These are phyloP conservation scores for Scomberomorus guttatus DNA, from an alignment of 2,797 vertebrate genomes.

Conservation along the genomic window DNA sequence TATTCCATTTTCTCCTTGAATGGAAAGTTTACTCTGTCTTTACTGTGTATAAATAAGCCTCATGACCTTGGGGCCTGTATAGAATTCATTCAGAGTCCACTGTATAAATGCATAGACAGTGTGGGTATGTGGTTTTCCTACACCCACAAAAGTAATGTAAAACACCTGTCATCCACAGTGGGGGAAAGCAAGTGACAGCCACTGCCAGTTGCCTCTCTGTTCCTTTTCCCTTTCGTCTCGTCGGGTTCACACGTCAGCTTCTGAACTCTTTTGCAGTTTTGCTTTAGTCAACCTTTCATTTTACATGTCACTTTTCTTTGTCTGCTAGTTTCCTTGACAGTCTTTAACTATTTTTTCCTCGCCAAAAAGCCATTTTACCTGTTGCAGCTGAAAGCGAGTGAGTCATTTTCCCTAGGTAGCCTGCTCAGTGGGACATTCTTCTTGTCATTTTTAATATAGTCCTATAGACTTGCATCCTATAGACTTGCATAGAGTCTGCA, in stretches of 20 bases:
- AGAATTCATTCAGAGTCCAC: conserved; percentile 49
- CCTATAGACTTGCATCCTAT: conserved; percentile 43
- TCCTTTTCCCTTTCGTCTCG: conserved; percentile 58
- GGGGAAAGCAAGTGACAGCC: conserved; percentile 67
- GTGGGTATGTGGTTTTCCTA: conserved; percentile 37
- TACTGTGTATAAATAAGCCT: conserved; percentile 47
- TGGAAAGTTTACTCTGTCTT: conserved; percentile 64
- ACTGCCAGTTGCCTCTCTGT: conserved; percentile 53
- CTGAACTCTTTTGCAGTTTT: conserved; percentile 37
- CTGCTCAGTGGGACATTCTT: conserved; percentile 24
- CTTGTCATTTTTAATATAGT: conserved; percentile 43
- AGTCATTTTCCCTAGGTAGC: conserved; percentile 39
- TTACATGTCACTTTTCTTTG: conserved; percentile 61
- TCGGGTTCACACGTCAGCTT: conserved; percentile 47
- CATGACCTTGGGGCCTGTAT: conserved; percentile 48
- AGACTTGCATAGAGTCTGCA: conserved; percentile 53
- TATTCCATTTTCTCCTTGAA: conserved; percentile 58
- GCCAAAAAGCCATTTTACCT: conserved; percentile 51
- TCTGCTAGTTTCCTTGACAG: conserved; percentile 60
- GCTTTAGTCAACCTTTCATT: conserved; percentile 66
- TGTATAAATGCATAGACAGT: conserved; percentile 47
- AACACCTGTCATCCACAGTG: conserved; percentile 73
- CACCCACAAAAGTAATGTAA: conserved; percentile 68
- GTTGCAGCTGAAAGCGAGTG: conserved; percentile 25
- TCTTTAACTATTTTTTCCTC: conserved; percentile 44